Base-by-base conservation (phyloP, 2,797 vertebrate genomes). In the Eulemur albifrons region DNA sequence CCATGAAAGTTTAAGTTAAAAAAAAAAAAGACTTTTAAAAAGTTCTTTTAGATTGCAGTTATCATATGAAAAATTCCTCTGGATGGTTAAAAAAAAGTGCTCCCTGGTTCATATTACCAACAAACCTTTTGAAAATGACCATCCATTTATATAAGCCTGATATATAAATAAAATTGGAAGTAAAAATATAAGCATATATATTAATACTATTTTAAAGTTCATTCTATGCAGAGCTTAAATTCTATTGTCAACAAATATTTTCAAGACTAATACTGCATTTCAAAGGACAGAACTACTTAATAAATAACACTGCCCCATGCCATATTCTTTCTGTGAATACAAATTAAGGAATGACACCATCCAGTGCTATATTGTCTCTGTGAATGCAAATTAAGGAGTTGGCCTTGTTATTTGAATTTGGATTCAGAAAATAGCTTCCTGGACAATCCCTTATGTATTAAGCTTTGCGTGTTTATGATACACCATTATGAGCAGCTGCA, bases 351-450 rank as follows among this genome's bases (percentile, higher is more conserved):
- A 40, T 50, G 27, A 23, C 23, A 72, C 80, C 61, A 57, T 85
- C 30, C 61, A 75, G n/a, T 89, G 54, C 23, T 70, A 10, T 43
- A 32, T 54, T 83, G 9, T 97, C 57, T 92, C 52, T 81, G 10
- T 93, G 69, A 97, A 95, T 88, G 87, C 65, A 88, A 70, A 97
- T 92, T 59, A 94, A 93, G 86, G 50, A 86, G 38, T 10, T 73
- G 61, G 48, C 14, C 40, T 93, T 83, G 32, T 92, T 83, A 23
- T 90, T 85, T 85, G 94, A 94, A 91, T 97, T 93, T 93, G 73
- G 52, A 95, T 94, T 95, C 77, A 35, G 45, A 87, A 73, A 79
- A 82, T 48, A 94, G 72, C 38, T 85, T 88, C 10, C 35, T 48
- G 48, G 52, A 43, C n/a, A 76, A 30, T 92, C 84, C 45, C 67